Percentiles rank a stretch among this genome's conserved stretches.
Evolutionary conservation across 2,888 invertebrate species (phyloP).

Genomic region (Spatulosminthurus flaviceps): DNA sequence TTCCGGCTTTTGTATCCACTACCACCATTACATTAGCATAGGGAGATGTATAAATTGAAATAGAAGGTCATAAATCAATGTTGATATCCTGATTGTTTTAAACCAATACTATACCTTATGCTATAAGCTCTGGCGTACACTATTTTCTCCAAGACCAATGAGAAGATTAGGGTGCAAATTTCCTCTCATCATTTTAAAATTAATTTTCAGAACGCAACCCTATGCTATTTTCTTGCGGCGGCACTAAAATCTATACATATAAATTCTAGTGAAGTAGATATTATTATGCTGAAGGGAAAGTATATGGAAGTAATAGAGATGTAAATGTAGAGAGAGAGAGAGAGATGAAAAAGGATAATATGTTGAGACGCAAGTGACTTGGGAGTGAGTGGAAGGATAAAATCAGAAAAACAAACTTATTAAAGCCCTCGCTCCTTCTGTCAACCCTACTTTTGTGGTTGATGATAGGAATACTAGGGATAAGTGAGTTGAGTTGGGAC

Average conservation of each 20-base stretch:
- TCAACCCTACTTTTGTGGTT: neutral
- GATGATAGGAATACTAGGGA: neutral
- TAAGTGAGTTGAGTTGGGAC: neutral
- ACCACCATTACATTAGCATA: neutral
- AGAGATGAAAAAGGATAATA: too few species aligned
- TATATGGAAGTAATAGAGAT: too few species aligned
- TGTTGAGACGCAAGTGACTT: too few species aligned
- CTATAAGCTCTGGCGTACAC: too few species aligned
- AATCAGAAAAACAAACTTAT: neutral
- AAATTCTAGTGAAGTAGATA: too few species aligned
- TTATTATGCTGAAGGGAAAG: too few species aligned
- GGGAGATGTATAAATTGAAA: neutral
- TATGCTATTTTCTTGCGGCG: too few species aligned
- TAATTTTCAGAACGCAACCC: neutral
- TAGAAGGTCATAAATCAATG: conserved; percentile 14
- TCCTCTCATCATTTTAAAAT: neutral
- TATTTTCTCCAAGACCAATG: neutral
- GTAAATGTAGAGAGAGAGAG: too few species aligned
- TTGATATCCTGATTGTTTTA: neutral
- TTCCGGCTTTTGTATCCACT: neutral
- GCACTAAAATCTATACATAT: too few species aligned
- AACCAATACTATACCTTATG: neutral
- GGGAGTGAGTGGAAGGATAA: neutral
- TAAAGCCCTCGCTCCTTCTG: neutral
- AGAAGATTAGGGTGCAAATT: conserved; percentile 18